Conservation (phyloP, 2,888 invertebrate genomes). For the Dolomedes plantarius region DNA sequence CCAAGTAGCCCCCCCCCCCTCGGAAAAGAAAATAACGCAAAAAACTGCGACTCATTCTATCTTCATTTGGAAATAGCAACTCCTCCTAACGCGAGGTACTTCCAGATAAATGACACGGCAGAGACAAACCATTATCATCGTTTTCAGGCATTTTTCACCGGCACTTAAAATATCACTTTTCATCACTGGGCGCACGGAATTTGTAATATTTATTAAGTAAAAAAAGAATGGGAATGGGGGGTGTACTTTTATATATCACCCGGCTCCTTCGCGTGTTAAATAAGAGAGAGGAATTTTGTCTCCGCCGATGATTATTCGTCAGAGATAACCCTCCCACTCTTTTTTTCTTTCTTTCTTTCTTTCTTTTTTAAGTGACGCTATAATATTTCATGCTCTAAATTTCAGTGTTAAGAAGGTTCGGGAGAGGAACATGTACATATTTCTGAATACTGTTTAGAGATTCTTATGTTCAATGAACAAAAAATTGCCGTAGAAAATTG, state of each 20-base stretch:
- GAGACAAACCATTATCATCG: slow-evolving; percentile 52
- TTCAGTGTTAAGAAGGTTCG: background rate
- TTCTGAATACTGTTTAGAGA: background rate
- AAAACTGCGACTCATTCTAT: slow-evolving; percentile 18
- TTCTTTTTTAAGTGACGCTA: slow-evolving; percentile 12
- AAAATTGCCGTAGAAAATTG: too few relatives aligned
- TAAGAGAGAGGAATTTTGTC: slow-evolving; percentile 20
- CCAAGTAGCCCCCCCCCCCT: background rate
- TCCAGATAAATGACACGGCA: slow-evolving; percentile 43
- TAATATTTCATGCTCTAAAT: slow-evolving; percentile 53
- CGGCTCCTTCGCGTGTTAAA: slow-evolving; percentile 3
- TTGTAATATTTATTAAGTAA: slow-evolving; percentile 43
- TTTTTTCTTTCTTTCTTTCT: too few relatives aligned
- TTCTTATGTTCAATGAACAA: too few relatives aligned
- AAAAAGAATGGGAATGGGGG: slow-evolving; percentile 6
- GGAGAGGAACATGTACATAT: background rate
- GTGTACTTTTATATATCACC: background rate
- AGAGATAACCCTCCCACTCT: slow-evolving; percentile 4
- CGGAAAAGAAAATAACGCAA: background rate
- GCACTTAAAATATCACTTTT: slow-evolving; percentile 48
- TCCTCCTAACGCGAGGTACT: background rate
- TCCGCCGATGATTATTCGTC: slow-evolving; percentile 20
- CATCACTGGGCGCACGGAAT: slow-evolving; percentile 26
- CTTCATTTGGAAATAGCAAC: slow-evolving; percentile 17
- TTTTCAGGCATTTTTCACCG: slow-evolving; percentile 45